Percentiles rank a stretch among this genome's conserved stretches.
Conservation (phyloP, 2,797 vertebrate genomes). For the Petrocephalus sullivani region DNA sequence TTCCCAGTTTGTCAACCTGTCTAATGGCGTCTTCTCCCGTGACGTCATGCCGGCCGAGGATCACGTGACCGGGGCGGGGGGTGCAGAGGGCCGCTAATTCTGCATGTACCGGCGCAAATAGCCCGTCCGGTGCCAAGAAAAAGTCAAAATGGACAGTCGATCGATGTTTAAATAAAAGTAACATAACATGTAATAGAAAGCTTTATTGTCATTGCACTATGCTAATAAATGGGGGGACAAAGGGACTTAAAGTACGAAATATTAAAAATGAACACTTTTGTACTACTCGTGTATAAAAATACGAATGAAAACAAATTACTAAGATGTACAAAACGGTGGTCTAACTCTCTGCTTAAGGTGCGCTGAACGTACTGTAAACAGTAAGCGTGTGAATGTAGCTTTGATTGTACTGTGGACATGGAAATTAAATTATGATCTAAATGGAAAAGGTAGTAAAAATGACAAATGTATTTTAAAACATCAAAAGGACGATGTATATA, state of each 20-base stretch:
- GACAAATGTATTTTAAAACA: background rate
- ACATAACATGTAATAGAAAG: background rate
- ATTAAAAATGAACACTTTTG: background rate
- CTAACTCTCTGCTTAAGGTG: background rate
- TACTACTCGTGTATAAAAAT: background rate
- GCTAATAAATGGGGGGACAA: background rate
- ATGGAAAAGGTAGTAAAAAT: background rate
- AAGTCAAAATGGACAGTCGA: background rate
- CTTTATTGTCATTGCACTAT: background rate
- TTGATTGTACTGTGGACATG: background rate
- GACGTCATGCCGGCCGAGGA: slow-evolving; percentile 26
- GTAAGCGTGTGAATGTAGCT: background rate
- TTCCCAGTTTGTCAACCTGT: slow-evolving; percentile 16
- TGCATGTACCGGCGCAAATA: background rate
- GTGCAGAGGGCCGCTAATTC: background rate
- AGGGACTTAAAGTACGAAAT: background rate
- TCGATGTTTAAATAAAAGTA: background rate
- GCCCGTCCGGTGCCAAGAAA: background rate
- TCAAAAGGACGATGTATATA: background rate
- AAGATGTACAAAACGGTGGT: background rate
- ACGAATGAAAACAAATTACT: background rate
- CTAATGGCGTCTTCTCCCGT: slow-evolving; percentile 33
- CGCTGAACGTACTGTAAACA: background rate
- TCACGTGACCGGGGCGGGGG: slow-evolving; percentile 33
- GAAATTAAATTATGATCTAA: background rate